Conservation (phyloP, 2,797 vertebrate genomes). For the Hydrocynus forskahlii region DNA sequence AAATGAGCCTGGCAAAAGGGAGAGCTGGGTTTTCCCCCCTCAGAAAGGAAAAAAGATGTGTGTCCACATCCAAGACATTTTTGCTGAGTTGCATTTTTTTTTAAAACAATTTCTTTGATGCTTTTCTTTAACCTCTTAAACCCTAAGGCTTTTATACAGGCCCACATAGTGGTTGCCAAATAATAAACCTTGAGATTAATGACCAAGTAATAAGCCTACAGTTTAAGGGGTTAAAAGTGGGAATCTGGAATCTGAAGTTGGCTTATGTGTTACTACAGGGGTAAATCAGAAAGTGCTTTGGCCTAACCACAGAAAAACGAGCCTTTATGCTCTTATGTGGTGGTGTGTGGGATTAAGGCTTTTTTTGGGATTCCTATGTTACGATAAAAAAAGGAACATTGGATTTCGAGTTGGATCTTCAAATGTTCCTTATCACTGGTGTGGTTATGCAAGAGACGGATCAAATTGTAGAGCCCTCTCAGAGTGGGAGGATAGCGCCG, state of each 20-base stretch:
- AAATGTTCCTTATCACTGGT: constrained; percentile 7
- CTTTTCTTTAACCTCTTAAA: neutral
- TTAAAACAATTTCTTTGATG: neutral
- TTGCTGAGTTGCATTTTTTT: constrained; percentile 19
- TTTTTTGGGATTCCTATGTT: constrained; percentile 14
- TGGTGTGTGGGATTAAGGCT: constrained; percentile 24
- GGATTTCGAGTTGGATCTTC: constrained; percentile 11
- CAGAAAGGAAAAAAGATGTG: constrained; percentile 6
- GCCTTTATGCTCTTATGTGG: constrained; percentile 39
- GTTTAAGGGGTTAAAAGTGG: neutral
- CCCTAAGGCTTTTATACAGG: neutral
- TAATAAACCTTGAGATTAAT: neutral
- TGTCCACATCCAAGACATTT: constrained; percentile 32
- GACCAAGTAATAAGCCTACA: neutral
- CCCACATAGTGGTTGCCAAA: neutral
- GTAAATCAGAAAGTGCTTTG: constrained; percentile 15
- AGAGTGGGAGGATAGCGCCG: constrained; percentile 2
- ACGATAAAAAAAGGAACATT: neutral
- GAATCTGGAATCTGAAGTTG: neutral
- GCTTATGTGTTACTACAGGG: neutral
- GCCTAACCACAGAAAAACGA: neutral
- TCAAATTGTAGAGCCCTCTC: neutral
- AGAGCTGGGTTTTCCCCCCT: constrained; percentile 21
- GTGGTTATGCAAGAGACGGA: constrained; percentile 28
- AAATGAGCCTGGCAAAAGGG: constrained; percentile 41